phyloP scores from a whole-genome alignment of 2,888 invertebrate genomes.

The Pristionchus entomophagus region DNA sequence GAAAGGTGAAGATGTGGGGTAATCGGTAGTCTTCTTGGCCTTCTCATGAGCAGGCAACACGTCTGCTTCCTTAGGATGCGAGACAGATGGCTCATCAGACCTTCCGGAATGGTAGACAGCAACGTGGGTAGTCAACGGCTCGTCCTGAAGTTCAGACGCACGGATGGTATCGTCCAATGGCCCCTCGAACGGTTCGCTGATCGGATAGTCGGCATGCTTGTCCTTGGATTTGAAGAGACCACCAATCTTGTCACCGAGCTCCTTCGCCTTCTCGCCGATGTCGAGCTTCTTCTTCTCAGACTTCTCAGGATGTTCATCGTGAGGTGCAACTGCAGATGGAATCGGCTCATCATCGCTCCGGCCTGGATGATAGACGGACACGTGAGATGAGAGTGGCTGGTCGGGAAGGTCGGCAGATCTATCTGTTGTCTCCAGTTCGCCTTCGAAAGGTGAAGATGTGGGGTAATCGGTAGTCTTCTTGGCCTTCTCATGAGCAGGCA shows the following conservation, averaged over 20 bases:
- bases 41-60: background rate
- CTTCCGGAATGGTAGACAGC: background rate
- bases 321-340: background rate
- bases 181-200: background rate
- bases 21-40: background rate
- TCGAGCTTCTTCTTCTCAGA: constrained; percentile 21
- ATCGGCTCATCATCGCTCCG: background rate
- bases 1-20: background rate
- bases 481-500: background rate
- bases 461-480: constrained; percentile 2
- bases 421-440: background rate
- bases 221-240: constrained; percentile 21
- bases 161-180: background rate
- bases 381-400: constrained; percentile 2
- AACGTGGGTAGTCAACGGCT: background rate
- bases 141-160: background rate
- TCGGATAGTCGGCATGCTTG: constrained; percentile 5
- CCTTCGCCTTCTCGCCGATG: constrained; percentile 5
- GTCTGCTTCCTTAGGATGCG: background rate
- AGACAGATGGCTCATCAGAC: background rate
- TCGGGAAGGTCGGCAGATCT: background rate
- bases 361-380: constrained; percentile 18
- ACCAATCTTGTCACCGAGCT: constrained; percentile 7
- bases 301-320: constrained; percentile 9
- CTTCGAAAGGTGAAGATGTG: background rate